Evolutionary conservation across 2,797 vertebrate species (phyloP).

Genomic region (Heterohyrax brucei): DNA sequence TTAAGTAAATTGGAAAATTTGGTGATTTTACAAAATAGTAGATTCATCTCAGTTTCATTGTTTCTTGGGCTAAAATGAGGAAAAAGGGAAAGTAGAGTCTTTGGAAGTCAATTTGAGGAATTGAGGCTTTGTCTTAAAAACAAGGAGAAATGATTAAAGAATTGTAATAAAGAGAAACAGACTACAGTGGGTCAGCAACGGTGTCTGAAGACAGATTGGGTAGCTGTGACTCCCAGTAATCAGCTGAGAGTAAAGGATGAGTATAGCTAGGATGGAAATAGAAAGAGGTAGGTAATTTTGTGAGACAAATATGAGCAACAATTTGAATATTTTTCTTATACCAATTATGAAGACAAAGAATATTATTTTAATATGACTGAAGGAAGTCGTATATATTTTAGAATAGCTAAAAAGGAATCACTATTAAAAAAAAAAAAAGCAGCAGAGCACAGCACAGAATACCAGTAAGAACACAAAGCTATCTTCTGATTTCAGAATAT

Average conservation of each 20-base stretch:
- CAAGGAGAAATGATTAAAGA: not conserved
- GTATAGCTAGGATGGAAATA: not conserved
- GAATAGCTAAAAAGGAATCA: slow-evolving; percentile 22
- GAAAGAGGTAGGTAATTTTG: not conserved
- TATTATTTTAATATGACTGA: not conserved
- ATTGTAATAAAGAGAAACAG: not conserved
- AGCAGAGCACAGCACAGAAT: not conserved
- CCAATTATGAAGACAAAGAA: slow-evolving; percentile 1
- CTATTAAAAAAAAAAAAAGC: slow-evolving; percentile 53
- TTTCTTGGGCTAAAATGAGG: not conserved
- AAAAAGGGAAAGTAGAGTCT: not conserved
- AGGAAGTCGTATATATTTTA: not conserved
- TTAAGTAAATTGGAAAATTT: slow-evolving; percentile 24
- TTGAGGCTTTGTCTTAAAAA: not conserved
- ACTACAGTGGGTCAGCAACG: fast-evolving
- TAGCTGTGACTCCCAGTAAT: not conserved
- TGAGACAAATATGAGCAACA: not conserved
- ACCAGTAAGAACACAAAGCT: not conserved
- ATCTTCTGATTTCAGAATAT: not conserved
- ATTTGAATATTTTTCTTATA: not conserved
- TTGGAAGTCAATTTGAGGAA: not conserved
- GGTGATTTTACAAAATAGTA: not conserved
- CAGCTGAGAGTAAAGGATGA: not conserved
- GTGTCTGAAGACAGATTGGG: not conserved
- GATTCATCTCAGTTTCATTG: not conserved